A percentile compares a stretch with the other conserved stretches of the same genome.
Evolutionary conservation across 2,797 vertebrate genomes (phyloP).

Genomic region (Cetoscarus ocellatus): DNA sequence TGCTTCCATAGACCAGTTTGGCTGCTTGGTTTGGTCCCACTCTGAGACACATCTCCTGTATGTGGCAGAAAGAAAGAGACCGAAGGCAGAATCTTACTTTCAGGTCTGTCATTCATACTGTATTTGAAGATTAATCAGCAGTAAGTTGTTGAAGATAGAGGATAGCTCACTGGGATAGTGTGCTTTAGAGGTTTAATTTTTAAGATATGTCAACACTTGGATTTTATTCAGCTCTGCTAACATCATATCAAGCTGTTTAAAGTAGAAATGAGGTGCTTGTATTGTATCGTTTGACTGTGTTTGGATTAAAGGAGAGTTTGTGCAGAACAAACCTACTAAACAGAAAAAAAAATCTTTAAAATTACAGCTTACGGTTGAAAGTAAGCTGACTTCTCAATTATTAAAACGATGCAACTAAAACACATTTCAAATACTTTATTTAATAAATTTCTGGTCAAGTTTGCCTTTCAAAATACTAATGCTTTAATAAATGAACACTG

Average conservation of each 20-base stretch:
- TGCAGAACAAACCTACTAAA: too few relatives aligned
- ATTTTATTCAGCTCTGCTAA: not conserved
- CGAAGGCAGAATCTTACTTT: slow-evolving; percentile 94
- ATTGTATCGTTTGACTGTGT: not conserved
- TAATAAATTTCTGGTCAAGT: too few relatives aligned
- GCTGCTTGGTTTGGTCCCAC: slow-evolving; percentile 96
- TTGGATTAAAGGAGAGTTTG: not conserved
- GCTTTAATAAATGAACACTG: not conserved
- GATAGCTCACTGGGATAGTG: not conserved
- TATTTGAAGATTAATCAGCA: not conserved
- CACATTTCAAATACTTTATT: slow-evolving; percentile 1
- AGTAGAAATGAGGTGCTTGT: not conserved
- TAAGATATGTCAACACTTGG: too few relatives aligned
- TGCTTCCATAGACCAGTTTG: slow-evolving; percentile 91
- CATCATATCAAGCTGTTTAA: not conserved
- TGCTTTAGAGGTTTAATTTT: not conserved
- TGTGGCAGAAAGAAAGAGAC: slow-evolving; percentile 95
- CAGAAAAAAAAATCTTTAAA: too few relatives aligned
- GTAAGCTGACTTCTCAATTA: too few relatives aligned
- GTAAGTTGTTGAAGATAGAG: not conserved
- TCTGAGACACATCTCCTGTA: slow-evolving; percentile 97
- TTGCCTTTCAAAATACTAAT: slow-evolving; percentile 2
- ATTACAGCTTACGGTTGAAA: not conserved
- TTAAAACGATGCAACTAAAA: slow-evolving; percentile 15
- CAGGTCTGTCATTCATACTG: slow-evolving; percentile 75